Percentiles rank a stretch among this genome's conserved stretches.
Evolutionary conservation across 1,140 invertebrate genomes (phyloP).

Genomic region (Phortica variegata): DNA sequence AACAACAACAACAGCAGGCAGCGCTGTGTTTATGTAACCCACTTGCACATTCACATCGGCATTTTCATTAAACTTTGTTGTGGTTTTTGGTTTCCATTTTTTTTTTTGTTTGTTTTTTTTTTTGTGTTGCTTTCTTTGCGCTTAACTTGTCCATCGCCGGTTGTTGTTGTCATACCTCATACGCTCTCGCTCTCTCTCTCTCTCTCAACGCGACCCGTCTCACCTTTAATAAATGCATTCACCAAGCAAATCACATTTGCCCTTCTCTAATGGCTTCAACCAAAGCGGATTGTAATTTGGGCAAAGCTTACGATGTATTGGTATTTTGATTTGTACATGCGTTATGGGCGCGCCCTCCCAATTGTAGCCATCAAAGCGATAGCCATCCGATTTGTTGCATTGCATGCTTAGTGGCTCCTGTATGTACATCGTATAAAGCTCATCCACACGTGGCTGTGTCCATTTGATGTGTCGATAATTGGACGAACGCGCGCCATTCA

Average conservation of each 20-base stretch:
- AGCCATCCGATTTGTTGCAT: conserved; percentile 88
- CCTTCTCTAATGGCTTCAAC: conserved; percentile 51
- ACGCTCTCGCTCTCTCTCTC: neutral
- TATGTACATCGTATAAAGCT: conserved; percentile 78
- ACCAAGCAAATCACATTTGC: conserved; percentile 53
- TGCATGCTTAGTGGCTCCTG: conserved; percentile 91
- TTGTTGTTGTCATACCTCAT: neutral
- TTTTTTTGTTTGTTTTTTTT: too few species aligned
- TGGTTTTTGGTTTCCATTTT: too few species aligned
- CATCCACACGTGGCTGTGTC: conserved; percentile 72
- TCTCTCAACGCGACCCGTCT: too few species aligned
- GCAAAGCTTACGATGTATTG: conserved; percentile 51
- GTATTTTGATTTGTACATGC: conserved; percentile 49
- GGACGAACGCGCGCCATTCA: conserved; percentile 60
- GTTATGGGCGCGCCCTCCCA: conserved; percentile 53
- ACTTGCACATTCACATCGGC: too few species aligned
- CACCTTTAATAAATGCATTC: conserved; percentile 59
- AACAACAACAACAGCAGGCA: too few species aligned
- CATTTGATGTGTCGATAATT: conserved; percentile 85
- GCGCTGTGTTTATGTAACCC: too few species aligned
- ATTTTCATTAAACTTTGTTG: too few species aligned
- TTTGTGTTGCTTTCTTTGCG: too few species aligned
- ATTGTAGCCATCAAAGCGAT: conserved; percentile 63
- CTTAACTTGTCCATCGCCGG: too few species aligned
- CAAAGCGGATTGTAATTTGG: conserved; percentile 56